Evolutionary conservation across 2,113 vertebrate genomes (phyloP).

Genomic region (Heterocephalus glaber): DNA sequence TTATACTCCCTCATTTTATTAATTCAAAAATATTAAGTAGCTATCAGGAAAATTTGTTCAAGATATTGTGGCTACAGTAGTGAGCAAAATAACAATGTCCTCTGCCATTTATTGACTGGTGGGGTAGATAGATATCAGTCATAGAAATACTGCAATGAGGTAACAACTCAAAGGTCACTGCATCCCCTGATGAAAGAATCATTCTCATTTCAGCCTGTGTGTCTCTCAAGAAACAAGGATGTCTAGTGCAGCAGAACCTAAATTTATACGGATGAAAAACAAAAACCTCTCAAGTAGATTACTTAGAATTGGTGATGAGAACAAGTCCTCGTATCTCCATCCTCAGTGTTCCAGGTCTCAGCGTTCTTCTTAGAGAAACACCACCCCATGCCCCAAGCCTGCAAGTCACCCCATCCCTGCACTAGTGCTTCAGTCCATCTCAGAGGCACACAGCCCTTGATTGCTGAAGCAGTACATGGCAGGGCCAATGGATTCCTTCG

Average conservation of each 20-base stretch:
- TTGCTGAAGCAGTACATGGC: neutral
- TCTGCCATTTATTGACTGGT: neutral
- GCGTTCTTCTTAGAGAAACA: neutral
- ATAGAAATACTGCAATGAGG: neutral
- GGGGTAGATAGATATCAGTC: neutral
- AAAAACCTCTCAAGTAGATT: neutral
- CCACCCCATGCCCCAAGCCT: too few species aligned
- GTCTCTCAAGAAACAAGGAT: neutral
- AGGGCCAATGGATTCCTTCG: neutral
- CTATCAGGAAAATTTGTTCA: neutral
- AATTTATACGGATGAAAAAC: neutral
- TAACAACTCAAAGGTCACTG: neutral
- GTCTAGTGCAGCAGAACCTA: neutral
- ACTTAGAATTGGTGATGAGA: neutral
- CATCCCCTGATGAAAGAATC: neutral
- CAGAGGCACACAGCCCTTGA: neutral
- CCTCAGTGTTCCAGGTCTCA: neutral
- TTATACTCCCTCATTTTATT: neutral
- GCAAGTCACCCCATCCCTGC: too few species aligned
- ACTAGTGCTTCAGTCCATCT: neutral
- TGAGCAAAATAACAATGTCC: neutral
- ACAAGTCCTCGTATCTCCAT: neutral
- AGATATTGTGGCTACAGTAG: neutral
- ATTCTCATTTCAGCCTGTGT: neutral
- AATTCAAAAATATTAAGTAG: neutral